Conservation (phyloP, 1,140 invertebrate genomes). For the Eriocheir sinensis region DNA sequence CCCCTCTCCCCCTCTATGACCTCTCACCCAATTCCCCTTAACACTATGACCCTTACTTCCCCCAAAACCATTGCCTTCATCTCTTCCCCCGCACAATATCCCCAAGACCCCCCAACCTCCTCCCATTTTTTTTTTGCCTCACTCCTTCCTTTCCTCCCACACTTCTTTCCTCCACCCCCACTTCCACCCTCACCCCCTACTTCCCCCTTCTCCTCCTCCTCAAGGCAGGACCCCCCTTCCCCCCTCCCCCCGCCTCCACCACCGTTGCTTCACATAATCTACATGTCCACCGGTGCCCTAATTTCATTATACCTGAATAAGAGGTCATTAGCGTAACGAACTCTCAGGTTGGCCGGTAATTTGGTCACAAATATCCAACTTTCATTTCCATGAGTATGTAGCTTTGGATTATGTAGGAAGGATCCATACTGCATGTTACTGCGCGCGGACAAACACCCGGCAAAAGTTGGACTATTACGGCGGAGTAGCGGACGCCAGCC, state of each 20-base stretch:
- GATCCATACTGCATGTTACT: conserved; percentile 36
- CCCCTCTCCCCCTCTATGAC: not conserved
- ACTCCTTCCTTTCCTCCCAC: too few species aligned
- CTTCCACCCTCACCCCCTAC: not conserved
- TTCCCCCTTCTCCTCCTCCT: not conserved
- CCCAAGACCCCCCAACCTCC: too few species aligned
- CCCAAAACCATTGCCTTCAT: too few species aligned
- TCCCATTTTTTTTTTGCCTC: too few species aligned
- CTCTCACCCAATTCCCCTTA: not conserved
- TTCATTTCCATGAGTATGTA: conserved; percentile 61
- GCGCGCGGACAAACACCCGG: not conserved
- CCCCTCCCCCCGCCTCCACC: not conserved
- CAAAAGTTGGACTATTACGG: conserved; percentile 6
- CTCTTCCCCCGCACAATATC: too few species aligned
- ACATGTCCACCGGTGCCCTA: conserved; percentile 52
- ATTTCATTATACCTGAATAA: conserved; percentile 67
- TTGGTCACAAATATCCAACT: conserved; percentile 64
- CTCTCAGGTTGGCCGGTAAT: conserved; percentile 60
- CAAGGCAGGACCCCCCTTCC: not conserved
- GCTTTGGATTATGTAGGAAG: conserved; percentile 26
- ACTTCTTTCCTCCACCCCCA: not conserved
- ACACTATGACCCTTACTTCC: not conserved
- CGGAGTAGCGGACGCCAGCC: not conserved
- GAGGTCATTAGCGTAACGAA: conserved; percentile 66
- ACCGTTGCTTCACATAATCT: conserved; percentile 49